Conservation (phyloP, 1,140 invertebrate genomes). For the Zaprionus nigranus region DNA sequence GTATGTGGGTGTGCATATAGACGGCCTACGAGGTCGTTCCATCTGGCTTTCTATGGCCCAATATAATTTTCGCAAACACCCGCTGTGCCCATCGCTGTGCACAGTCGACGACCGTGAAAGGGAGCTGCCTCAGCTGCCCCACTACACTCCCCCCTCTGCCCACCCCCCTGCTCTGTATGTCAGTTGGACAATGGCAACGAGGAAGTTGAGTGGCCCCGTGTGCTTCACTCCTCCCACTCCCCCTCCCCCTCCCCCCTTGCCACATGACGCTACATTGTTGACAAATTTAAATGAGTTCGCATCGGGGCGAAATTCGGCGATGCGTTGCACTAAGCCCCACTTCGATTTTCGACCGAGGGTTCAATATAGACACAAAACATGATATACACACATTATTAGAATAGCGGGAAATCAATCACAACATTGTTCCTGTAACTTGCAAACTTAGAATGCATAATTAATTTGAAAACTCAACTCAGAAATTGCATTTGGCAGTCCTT, state of each 20-base stretch:
- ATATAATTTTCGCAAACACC: slow-evolving; percentile 69
- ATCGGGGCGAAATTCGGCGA: slow-evolving; percentile 40
- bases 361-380: background rate
- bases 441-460: background rate
- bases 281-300: slow-evolving; percentile 63
- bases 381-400: background rate
- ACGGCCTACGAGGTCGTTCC: slow-evolving; percentile 7
- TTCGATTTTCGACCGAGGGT: slow-evolving; percentile 3
- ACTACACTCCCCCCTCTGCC: background rate
- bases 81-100: slow-evolving; percentile 46
- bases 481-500: background rate
- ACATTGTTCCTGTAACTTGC: background rate
- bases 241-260: too few species aligned
- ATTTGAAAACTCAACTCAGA: background rate
- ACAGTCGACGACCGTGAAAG: slow-evolving; percentile 11
- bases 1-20: background rate
- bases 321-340: slow-evolving; percentile 3
- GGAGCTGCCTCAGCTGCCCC: background rate
- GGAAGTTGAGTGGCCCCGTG: slow-evolving; percentile 16
- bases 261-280: slow-evolving; percentile 49
- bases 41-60: slow-evolving; percentile 34
- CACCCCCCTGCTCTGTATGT: background rate
- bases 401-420: background rate
- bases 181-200: slow-evolving; percentile 1
- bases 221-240: background rate